These are phyloP conservation scores for Elysia chlorotica DNA, from an alignment of 1,140 invertebrate species.

Conservation along the genomic window DNA sequence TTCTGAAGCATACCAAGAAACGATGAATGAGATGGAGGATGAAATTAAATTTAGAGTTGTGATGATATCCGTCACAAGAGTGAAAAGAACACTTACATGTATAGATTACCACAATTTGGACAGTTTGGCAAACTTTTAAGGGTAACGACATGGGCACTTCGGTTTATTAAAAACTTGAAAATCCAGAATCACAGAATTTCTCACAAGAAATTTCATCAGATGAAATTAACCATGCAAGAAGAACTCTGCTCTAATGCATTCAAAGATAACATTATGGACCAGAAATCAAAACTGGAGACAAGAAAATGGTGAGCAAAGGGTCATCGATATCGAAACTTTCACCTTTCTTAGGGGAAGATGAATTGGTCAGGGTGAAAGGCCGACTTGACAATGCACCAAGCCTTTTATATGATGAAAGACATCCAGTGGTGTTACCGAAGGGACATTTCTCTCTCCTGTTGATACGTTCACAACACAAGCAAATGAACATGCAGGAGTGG, in stretches of 20 bases:
- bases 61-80: background rate
- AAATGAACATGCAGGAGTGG: slow-evolving; percentile 3
- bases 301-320: background rate
- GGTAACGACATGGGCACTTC: background rate
- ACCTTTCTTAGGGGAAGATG: slow-evolving; percentile 8
- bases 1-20: background rate
- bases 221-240: background rate
- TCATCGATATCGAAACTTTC: background rate
- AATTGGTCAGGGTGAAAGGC: background rate
- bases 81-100: background rate
- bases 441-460: background rate
- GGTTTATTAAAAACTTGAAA: background rate
- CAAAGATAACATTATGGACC: background rate
- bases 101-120: background rate
- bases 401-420: background rate
- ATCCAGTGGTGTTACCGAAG: slow-evolving; percentile 3
- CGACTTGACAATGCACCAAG: background rate
- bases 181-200: background rate
- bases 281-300: background rate
- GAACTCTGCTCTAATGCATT: background rate
- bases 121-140: background rate
- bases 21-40: background rate
- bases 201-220: background rate
- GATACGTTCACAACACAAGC: background rate
- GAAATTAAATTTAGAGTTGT: background rate